These are phyloP conservation scores for Gouania willdenowi DNA, from an alignment of 2,797 vertebrate species.

Conservation along the genomic window DNA sequence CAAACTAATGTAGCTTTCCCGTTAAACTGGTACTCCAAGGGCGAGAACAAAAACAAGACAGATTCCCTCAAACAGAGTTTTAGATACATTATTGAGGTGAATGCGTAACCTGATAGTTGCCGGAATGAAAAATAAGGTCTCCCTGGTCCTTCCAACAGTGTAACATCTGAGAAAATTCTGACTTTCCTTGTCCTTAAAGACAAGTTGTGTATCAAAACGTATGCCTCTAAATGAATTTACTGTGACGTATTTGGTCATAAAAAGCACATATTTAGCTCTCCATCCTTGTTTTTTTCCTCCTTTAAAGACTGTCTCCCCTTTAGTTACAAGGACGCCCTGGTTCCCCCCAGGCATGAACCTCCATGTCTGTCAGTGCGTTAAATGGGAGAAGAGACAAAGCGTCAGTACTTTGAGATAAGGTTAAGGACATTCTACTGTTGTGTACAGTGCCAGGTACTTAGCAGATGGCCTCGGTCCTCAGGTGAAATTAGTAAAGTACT, in stretches of 20 bases:
- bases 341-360: conserved; percentile 23
- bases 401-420: conserved; percentile 10
- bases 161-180: neutral
- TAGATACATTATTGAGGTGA: too few species aligned
- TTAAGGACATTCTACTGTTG: conserved; percentile 34
- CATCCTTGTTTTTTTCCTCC: conserved; percentile 17
- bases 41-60: too few species aligned
- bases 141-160: too few species aligned
- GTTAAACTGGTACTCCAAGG: too few species aligned
- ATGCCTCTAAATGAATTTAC: conserved; percentile 6
- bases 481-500: conserved; percentile 27
- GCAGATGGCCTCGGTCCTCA: conserved; percentile 23
- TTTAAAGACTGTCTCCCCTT: conserved; percentile 12
- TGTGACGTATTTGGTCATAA: conserved; percentile 13
- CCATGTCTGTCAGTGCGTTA: conserved; percentile 43
- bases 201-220: neutral
- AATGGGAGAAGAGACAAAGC: conserved; percentile 28
- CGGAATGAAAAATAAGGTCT: too few species aligned
- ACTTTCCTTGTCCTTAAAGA: neutral
- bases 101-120: too few species aligned
- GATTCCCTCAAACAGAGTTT: too few species aligned
- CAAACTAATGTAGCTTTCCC: too few species aligned
- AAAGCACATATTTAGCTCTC: conserved; percentile 10
- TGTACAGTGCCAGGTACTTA: neutral
- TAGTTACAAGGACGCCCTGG: conserved; percentile 35